Conservation (phyloP, 2,888 invertebrate species). For the Salticus scenicus region DNA sequence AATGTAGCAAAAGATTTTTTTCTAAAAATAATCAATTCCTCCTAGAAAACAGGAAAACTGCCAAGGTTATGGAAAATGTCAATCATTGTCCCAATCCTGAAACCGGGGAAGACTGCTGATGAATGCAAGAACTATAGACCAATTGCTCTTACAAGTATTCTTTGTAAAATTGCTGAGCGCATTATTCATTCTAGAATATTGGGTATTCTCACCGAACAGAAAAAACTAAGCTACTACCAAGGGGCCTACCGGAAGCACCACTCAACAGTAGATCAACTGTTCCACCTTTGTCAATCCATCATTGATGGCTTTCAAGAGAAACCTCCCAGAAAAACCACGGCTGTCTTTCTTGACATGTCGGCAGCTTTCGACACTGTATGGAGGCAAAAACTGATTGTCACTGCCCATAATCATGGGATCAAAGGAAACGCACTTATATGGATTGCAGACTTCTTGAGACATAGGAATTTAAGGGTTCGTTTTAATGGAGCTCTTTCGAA, state of each 20-base stretch:
- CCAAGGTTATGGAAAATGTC: not conserved
- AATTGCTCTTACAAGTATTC: conserved; percentile 9
- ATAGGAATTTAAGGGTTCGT: not conserved
- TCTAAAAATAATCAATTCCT: not conserved
- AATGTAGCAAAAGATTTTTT: not conserved
- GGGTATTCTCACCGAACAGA: not conserved
- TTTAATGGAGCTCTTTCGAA: not conserved
- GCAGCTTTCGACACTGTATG: conserved; percentile 13
- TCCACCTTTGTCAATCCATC: conserved; percentile 6
- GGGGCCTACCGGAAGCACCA: not conserved
- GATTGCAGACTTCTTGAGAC: conserved; percentile 18
- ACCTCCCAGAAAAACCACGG: conserved; percentile 3
- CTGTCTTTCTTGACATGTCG: conserved; percentile 19
- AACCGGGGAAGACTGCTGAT: not conserved
- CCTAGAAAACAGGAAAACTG: not conserved
- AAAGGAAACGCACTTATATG: conserved; percentile 11
- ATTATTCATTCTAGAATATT: conserved; percentile 7
- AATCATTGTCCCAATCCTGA: not conserved
- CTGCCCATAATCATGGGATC: not conserved
- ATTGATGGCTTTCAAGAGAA: conserved; percentile 14
- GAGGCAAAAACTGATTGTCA: conserved; percentile 4
- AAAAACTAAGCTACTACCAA: conserved; percentile 9
- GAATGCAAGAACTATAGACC: conserved; percentile 8
- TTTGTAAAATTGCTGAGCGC: conserved; percentile 19
- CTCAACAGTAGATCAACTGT: not conserved